Conservation (phyloP, 2,797 vertebrate species). For the Huso huso region DNA sequence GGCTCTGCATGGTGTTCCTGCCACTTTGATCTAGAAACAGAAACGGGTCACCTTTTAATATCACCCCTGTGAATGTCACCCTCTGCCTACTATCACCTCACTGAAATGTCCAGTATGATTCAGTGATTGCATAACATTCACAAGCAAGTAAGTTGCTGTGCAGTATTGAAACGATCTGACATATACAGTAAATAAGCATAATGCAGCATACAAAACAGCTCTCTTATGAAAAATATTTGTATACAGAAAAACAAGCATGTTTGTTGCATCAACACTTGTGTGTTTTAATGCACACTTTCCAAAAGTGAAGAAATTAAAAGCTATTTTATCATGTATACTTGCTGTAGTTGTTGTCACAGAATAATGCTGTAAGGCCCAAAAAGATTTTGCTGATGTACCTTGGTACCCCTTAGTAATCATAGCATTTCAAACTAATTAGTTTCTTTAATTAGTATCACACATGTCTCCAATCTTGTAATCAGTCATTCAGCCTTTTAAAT, state of each 20-base stretch:
- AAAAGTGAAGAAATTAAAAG: too few species aligned
- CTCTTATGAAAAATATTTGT: background rate
- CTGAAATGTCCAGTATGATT: background rate
- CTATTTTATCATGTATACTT: too few species aligned
- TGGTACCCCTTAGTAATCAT: too few species aligned
- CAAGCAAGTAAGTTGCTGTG: background rate
- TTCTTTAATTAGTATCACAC: too few species aligned
- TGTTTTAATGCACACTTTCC: constrained; percentile 1
- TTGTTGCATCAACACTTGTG: background rate
- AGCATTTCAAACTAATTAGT: too few species aligned
- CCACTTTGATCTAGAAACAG: constrained; percentile 58
- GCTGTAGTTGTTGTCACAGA: background rate
- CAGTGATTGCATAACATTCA: background rate
- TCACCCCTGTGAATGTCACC: too few species aligned
- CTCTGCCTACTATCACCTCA: too few species aligned
- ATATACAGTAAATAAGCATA: background rate
- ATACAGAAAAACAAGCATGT: background rate
- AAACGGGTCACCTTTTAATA: constrained; percentile 2
- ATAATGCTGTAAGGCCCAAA: background rate
- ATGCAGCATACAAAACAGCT: too few species aligned
- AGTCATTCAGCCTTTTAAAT: too few species aligned
- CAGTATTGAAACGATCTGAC: background rate
- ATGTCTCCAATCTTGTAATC: too few species aligned
- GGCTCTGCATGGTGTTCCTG: constrained; percentile 60
- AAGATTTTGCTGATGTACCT: constrained; percentile 57